These are phyloP conservation scores for Meta bourneti DNA, from an alignment of 2,888 invertebrate species.

Conservation along the genomic window DNA sequence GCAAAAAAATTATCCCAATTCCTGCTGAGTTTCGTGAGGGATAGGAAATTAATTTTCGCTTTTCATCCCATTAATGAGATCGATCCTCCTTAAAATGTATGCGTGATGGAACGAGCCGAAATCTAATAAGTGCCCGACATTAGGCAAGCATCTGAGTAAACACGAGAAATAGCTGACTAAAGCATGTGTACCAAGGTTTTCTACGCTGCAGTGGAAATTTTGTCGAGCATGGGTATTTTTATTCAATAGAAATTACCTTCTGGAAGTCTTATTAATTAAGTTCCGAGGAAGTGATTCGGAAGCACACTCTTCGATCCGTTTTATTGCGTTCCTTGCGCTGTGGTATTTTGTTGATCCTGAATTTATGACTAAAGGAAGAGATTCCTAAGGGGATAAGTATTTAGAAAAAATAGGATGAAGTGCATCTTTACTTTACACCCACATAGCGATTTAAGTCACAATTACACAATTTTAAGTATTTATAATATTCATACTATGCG, in stretches of 20 bases:
- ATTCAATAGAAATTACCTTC: constrained; percentile 20
- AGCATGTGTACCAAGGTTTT: constrained; percentile 19
- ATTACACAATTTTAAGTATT: no score
- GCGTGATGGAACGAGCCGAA: constrained; percentile 1
- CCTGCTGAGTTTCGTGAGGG: neutral
- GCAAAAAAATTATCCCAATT: neutral
- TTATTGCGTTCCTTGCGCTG: no score
- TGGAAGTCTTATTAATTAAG: constrained; percentile 24
- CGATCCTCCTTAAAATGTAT: constrained; percentile 19
- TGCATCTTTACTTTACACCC: no score
- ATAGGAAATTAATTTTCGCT: constrained; percentile 44
- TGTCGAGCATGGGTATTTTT: constrained; percentile 22
- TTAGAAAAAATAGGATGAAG: no score
- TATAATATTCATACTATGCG: no score
- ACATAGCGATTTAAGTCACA: no score
- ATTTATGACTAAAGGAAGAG: no score
- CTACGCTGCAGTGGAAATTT: constrained; percentile 7
- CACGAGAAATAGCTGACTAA: constrained; percentile 24
- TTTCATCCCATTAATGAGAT: constrained; percentile 31
- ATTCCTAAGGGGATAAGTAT: no score
- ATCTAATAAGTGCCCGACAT: constrained; percentile 48
- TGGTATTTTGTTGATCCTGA: no score
- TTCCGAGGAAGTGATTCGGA: constrained; percentile 12
- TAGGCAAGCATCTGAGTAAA: constrained; percentile 10
- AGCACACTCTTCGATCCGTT: no score